Evolutionary conservation across 2,113 vertebrate species (phyloP).

Genomic region (Chamaea fasciata): DNA sequence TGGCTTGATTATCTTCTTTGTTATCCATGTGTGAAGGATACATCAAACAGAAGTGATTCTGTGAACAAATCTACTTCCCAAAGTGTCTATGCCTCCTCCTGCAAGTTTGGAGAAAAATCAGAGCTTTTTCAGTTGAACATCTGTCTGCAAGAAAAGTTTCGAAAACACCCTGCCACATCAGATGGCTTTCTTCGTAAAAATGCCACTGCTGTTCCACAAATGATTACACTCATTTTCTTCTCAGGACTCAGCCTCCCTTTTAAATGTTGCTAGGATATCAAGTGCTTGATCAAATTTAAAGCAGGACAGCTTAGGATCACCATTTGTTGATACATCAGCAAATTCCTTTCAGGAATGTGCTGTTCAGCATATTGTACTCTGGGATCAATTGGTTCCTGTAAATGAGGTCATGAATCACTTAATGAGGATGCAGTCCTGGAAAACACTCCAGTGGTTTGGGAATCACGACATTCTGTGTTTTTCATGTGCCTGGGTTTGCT

Average conservation of each 20-base stretch:
- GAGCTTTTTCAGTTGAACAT: conserved; percentile 24
- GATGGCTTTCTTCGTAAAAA: background rate
- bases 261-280: background rate
- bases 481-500: background rate
- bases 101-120: conserved; percentile 17
- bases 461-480: background rate
- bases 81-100: background rate
- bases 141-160: background rate
- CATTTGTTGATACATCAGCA: conserved; percentile 9
- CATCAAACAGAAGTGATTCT: conserved; percentile 26
- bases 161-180: background rate
- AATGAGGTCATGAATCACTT: conserved; percentile 24
- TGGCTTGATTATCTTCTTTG: conserved; percentile 17
- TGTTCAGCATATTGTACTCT: background rate
- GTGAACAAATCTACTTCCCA: background rate
- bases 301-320: background rate
- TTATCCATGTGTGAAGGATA: background rate
- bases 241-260: conserved; percentile 4
- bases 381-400: conserved; percentile 30
- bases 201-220: background rate
- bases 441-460: background rate
- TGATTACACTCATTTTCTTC: conserved; percentile 5
- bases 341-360: conserved; percentile 37
- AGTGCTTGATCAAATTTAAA: background rate
- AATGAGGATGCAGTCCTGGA: background rate